Evolutionary conservation across 2,113 vertebrate species (phyloP).

Genomic region (Pagrus major): DNA sequence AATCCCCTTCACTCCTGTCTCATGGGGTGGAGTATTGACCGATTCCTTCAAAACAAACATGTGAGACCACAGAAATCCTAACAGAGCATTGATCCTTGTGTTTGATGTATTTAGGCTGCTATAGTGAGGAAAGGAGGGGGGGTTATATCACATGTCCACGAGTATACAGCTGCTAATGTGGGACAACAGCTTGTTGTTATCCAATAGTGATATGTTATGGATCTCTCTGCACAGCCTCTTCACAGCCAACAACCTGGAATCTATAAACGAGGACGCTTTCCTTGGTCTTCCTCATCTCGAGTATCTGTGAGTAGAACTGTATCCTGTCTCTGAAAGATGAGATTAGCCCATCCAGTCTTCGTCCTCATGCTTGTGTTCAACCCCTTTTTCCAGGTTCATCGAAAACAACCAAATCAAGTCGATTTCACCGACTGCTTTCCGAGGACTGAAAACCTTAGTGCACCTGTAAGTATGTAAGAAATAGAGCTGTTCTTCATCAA

Average conservation of each 20-base stretch:
- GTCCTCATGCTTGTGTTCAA: background rate
- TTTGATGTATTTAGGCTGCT: background rate
- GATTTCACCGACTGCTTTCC: conserved; percentile 95
- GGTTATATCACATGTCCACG: background rate
- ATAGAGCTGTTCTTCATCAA: background rate
- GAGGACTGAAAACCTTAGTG: conserved; percentile 95
- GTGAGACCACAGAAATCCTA: conserved; percentile 31
- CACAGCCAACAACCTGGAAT: conserved; percentile 95
- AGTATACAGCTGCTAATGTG: conserved; percentile 1
- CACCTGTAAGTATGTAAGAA: conserved; percentile 92
- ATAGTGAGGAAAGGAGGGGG: too few relatives aligned
- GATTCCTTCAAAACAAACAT: conserved; percentile 43
- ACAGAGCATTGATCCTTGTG: background rate
- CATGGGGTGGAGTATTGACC: conserved; percentile 37
- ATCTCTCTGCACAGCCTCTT: conserved; percentile 88
- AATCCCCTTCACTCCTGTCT: conserved; percentile 35
- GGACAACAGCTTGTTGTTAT: conserved; percentile 8
- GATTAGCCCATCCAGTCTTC: too few relatives aligned
- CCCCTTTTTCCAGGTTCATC: conserved; percentile 91
- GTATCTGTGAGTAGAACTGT: conserved; percentile 93
- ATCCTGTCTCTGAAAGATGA: background rate
- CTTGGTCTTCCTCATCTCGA: conserved; percentile 96
- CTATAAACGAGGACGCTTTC: conserved; percentile 95
- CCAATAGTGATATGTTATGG: conserved; percentile 4
- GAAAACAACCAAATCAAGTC: conserved; percentile 98